phyloP scores from a whole-genome alignment of 2,113 vertebrate genomes.

The Corydoras sp. region DNA sequence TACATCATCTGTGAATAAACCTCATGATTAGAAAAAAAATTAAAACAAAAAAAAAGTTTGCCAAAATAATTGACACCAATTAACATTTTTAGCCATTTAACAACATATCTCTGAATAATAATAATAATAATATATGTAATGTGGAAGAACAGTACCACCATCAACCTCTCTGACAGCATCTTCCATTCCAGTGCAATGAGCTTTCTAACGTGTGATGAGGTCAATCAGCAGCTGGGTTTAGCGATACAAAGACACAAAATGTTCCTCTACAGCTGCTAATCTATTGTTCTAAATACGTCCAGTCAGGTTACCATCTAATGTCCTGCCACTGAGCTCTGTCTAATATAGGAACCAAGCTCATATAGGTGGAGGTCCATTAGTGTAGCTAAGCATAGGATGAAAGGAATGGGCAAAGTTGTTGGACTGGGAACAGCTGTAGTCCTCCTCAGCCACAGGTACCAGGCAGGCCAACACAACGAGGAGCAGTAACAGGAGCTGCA shows the following conservation, averaged over 20 bases:
- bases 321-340: too few relatives aligned
- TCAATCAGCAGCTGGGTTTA: slow-evolving; percentile 28
- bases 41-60: slow-evolving; percentile 24
- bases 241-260: slow-evolving; percentile 32
- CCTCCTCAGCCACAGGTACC: slow-evolving; percentile 79
- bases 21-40: slow-evolving; percentile 23
- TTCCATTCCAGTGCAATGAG: slow-evolving; percentile 35
- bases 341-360: slow-evolving; percentile 53
- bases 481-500: slow-evolving; percentile 82
- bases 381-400: slow-evolving; percentile 91
- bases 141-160: slow-evolving; percentile 34
- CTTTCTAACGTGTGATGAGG: background rate
- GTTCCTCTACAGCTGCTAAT: slow-evolving; percentile 27
- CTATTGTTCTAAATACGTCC: background rate
- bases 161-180: background rate
- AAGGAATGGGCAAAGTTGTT: slow-evolving; percentile 92
- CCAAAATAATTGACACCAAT: slow-evolving; percentile 6
- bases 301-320: background rate
- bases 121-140: background rate
- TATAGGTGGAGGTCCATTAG: slow-evolving; percentile 89
- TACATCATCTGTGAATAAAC: slow-evolving; percentile 51
- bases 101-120: too few relatives aligned
- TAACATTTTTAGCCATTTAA: too few relatives aligned
- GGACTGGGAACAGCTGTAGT: slow-evolving; percentile 83
- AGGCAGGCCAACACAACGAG: slow-evolving; percentile 80